phyloP scores from a whole-genome alignment of 1,140 invertebrate genomes.

The Drosophila trapezifrons region DNA sequence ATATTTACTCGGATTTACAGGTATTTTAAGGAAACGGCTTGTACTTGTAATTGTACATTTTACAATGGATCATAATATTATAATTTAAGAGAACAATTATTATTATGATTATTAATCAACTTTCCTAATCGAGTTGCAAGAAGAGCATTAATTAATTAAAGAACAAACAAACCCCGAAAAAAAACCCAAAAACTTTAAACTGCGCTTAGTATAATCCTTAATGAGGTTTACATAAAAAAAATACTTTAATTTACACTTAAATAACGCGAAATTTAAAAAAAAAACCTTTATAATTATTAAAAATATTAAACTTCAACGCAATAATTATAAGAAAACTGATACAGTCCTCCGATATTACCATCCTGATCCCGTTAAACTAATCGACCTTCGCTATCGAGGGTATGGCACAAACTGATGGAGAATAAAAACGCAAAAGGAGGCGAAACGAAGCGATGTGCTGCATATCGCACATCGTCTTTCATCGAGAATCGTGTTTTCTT shows the following conservation, averaged over 20 bases:
- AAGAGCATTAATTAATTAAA: no score
- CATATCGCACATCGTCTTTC: conserved; percentile 40
- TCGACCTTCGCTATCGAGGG: conserved; percentile 10
- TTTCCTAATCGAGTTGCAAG: neutral
- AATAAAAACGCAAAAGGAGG: conserved; percentile 38
- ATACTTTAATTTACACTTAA: neutral
- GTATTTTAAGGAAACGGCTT: neutral
- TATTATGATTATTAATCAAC: no score
- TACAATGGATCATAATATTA: neutral
- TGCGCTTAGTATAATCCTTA: no score
- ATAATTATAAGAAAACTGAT: neutral
- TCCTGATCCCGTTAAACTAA: conserved; percentile 7
- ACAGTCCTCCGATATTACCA: conserved; percentile 8
- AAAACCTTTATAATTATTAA: neutral
- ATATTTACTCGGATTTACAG: neutral
- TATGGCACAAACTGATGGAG: conserved; percentile 17
- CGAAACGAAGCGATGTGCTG: conserved; percentile 31
- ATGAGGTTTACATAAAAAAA: neutral
- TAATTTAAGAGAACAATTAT: neutral
- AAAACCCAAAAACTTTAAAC: no score
- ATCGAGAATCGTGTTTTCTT: conserved; percentile 33
- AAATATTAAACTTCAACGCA: neutral
- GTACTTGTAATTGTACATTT: no score
- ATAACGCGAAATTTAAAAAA: neutral
- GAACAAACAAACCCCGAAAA: no score